These are phyloP conservation scores for Trachemys scripta DNA, from an alignment of 2,113 vertebrate genomes.

Conservation along the genomic window DNA sequence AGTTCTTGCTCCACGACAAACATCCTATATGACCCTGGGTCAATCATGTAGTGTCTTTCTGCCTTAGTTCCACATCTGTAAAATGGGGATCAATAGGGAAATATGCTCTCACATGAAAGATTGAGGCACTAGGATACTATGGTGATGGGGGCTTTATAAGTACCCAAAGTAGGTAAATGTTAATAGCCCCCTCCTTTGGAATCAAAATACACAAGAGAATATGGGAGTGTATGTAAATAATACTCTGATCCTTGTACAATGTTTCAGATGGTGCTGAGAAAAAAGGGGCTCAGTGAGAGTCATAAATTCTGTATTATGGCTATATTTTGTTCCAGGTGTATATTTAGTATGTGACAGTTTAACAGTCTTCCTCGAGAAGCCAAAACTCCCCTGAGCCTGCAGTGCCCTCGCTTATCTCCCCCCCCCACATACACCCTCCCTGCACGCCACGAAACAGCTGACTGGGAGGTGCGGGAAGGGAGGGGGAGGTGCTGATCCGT, in stretches of 20 bases:
- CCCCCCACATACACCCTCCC: too few relatives aligned
- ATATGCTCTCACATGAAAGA: not conserved
- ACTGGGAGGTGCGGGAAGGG: too few relatives aligned
- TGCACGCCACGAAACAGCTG: too few relatives aligned
- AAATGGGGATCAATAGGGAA: not conserved
- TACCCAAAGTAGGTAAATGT: not conserved
- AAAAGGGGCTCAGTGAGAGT: not conserved
- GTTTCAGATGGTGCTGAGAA: accelerated
- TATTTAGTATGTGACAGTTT: not conserved
- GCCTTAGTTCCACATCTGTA: not conserved
- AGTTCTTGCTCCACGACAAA: not conserved
- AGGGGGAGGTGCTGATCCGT: too few relatives aligned
- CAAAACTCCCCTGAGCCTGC: not conserved
- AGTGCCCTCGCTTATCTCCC: too few relatives aligned
- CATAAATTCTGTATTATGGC: not conserved
- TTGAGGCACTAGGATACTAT: not conserved
- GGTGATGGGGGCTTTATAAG: not conserved
- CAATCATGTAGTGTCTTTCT: not conserved
- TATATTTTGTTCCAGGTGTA: not conserved
- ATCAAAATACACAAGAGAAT: not conserved
- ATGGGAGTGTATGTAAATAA: not conserved
- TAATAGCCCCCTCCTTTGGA: not conserved
- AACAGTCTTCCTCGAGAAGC: not conserved
- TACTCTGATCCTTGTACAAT: not conserved
- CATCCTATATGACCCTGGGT: not conserved